Base-by-base conservation (phyloP, 2,113 vertebrate species). In the Rhinoderma darwinii region DNA sequence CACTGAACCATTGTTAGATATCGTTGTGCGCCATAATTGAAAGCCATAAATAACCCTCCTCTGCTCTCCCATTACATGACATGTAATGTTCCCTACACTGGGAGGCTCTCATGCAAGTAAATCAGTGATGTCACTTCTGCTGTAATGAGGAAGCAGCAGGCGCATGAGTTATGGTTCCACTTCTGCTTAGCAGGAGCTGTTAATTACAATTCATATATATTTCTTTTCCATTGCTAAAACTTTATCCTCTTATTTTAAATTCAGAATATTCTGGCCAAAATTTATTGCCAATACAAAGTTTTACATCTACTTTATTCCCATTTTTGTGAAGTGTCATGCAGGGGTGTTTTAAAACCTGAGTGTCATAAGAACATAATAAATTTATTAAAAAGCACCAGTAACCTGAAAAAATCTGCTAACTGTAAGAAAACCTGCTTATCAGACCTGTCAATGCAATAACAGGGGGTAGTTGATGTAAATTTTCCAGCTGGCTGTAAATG, bases 1-100 rank as follows among this genome's bases (percentile, higher is more conserved):
- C 86, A 74, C 86, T 82, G 86, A 82, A 87, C 78, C 86, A 86
- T 81, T 81, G 85, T 86, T 73, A 56, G 77, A 51, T 81, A 82
- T 81, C 66, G 79, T 82, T 82, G 68, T 82, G 86, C 79, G 75
- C 68, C 51, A 74, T 82, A 87, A 87, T 75, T 87, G 78, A 87
- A 87, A 87, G 51, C 86, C 68, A 87, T 87, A 82, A 87, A 82
- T 82, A 87, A 87, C 35, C 68, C 39, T 75, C 68, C 11, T 82
- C 77, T 82, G 66, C 66, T 74, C 35, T 86, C 63, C 59, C 51
- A 59, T 81, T 86, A 86, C 77, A 86, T 73, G 85, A 44, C 84
- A 74, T 77, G 59, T 43, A 81, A 81, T 81, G 85, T 86, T 61
- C 78, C 47, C 47, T 59, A 74, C 77, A 86, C 50, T 81, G 25